Evolutionary conservation across 2,888 invertebrate species (phyloP), one percentile per base, ranked within the genome.

Genomic region (Mongoloraphidia duomilia): DNA sequence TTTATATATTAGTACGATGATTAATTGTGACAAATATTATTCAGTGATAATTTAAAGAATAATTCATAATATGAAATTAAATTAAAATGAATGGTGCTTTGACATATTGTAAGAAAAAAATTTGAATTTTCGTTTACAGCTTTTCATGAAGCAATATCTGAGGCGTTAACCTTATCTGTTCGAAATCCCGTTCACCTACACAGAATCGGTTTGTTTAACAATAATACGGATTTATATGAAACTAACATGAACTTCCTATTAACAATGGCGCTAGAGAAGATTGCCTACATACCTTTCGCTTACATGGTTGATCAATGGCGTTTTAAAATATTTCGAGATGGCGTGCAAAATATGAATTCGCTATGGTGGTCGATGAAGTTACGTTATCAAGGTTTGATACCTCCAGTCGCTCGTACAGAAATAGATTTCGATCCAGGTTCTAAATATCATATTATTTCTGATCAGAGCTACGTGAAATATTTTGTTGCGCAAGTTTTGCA

Each of bases 231-330:
- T 52, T 72, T 74, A 1, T 81, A 80, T 52, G 82, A 85, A 64
- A 76, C 75, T 1, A 80, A 81, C 58, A 82, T 87, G 60, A 88
- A 88, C 60, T 87, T 82, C 61, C 68, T 89, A 26, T 79, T 88
- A 77, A 71, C 76, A 13, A 80, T 84, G 77, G 89, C 88, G 0
- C 63, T 89, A 54, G 80, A 83, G 59, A 88, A 88, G 67, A 75
- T 85, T 35, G 80, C 82, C 0, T 84, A 84, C 59, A 71, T 88
- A 33, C 87, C 87, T 0, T 89, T 84, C 63, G 85, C 87, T 0
- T 82, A 83, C 53, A 74, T 87, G 58, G 79, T 89, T 8, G 89
- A 90, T 62, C 79, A 83, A 83, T 90, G 88, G 88, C 73, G 89
- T 8, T 88, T 87, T 81, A 74, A 80, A 42, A 74, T 88, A 0